Conservation (phyloP, 2,113 vertebrate genomes). For the Cynoglossus semilaevis region DNA sequence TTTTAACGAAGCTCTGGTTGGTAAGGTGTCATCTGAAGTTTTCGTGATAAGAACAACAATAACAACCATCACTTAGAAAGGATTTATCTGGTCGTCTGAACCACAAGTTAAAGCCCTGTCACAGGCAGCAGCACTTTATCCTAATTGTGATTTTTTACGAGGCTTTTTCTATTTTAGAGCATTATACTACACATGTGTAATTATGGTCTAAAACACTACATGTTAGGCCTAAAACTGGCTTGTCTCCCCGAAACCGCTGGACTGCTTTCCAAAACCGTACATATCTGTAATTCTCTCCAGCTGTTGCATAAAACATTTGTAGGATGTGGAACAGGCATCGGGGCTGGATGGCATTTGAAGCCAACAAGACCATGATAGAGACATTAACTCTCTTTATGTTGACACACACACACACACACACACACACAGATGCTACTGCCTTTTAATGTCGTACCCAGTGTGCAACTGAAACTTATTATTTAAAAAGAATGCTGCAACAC, state of each 20-base stretch:
- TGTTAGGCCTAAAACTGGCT: constrained; percentile 68
- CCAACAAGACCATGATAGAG: constrained; percentile 14
- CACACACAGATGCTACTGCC: neutral
- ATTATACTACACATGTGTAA: constrained; percentile 62
- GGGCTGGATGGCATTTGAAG: constrained; percentile 40
- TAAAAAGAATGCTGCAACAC: too few relatives aligned
- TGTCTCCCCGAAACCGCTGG: constrained; percentile 62
- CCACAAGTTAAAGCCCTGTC: constrained; percentile 17
- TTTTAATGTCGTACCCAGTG: neutral
- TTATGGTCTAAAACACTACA: constrained; percentile 72
- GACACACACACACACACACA: neutral
- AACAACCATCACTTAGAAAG: constrained; percentile 6
- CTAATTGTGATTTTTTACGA: constrained; percentile 63
- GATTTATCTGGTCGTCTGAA: constrained; percentile 15
- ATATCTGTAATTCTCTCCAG: constrained; percentile 69
- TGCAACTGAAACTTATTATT: constrained; percentile 3
- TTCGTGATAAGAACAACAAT: constrained; percentile 1
- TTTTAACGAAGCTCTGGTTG: too few relatives aligned
- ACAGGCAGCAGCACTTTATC: constrained; percentile 45
- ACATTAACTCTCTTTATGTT: constrained; percentile 15
- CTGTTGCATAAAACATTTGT: constrained; percentile 60
- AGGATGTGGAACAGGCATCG: constrained; percentile 34
- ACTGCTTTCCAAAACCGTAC: constrained; percentile 50
- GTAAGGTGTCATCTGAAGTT: too few relatives aligned
- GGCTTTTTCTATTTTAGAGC: constrained; percentile 65